Base-by-base conservation (phyloP, 1,140 invertebrate genomes). In the Drosophila tristis region DNA sequence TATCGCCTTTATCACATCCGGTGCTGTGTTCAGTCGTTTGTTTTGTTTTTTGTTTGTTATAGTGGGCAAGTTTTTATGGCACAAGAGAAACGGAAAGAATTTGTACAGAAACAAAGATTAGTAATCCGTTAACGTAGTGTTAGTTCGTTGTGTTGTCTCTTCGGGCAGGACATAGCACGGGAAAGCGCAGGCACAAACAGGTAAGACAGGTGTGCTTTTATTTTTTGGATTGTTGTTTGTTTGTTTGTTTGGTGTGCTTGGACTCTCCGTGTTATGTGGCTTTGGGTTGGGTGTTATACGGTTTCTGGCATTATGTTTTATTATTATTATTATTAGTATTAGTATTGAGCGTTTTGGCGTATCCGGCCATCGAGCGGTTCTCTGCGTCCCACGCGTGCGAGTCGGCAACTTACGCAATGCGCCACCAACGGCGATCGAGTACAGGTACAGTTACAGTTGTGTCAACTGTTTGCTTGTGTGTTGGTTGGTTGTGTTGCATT, bases 1-100 rank as follows among this genome's bases (percentile, higher is more conserved):
- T 61, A 96, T 96, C 50, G 94, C 94, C 85, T 94, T 93, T 50
- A 95, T 95, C 16, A 95, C 94, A 81, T 95, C 94, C 65, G 93
- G 92, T 55, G 95, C 95, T 95, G 85, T 67, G 93, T 93, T 16
- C 1, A 16, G 16, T 16, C 16, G 16, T 16, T 16, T 16, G n/a
- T n/a, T 16, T 16, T 1, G 16, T 20, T 20, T 20, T 2, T 1
- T 2, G 0, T 20, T 20, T 20, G 26, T 73, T 47, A 95, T 58
- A 4, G n/a, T 71, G 50, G 47, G n/a, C 5, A 20, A 35, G 35
- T 62, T 56, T 42, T 35, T 59, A 39, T 64, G 55, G 60, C 47
- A 50, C 13, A 16, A 80, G 76, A 79, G 67, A 85, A 85, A 85
- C 43, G 75, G 80, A 42, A 84, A 84, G 45, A 82, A 78, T 82